These are phyloP conservation scores for Pseudomyrmex cubaensis DNA, from an alignment of 1,140 invertebrate species.

Conservation along the genomic window DNA sequence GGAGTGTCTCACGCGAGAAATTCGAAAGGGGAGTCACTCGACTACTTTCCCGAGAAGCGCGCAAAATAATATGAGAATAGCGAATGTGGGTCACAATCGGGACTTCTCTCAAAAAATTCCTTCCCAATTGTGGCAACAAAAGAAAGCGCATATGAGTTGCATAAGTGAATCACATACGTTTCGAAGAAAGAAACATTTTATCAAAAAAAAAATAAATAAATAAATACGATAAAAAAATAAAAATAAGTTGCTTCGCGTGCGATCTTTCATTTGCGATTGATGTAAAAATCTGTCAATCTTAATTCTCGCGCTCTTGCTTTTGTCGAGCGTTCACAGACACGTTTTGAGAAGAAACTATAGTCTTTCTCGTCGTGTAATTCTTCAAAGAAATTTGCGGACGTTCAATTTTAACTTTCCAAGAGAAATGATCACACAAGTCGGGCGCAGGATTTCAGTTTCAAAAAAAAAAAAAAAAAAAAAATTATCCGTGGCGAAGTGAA, in stretches of 20 bases:
- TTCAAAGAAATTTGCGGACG: neutral
- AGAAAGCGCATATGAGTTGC: too few species aligned
- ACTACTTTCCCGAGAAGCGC: slow-evolving; percentile 64
- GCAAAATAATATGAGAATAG: neutral
- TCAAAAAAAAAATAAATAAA: too few species aligned
- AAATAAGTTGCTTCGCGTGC: too few species aligned
- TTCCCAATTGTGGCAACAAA: neutral
- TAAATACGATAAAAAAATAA: too few species aligned
- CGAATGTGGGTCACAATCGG: slow-evolving; percentile 65
- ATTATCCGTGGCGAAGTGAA: slow-evolving; percentile 6
- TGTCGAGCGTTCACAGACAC: neutral
- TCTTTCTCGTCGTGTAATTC: neutral
- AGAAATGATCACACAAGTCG: neutral
- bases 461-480: too few species aligned
- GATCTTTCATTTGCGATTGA: neutral
- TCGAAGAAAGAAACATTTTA: too few species aligned
- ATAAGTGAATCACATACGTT: too few species aligned
- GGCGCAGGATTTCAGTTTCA: neutral
- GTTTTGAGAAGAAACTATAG: neutral
- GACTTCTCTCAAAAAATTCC: slow-evolving; percentile 3
- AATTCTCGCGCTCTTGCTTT: too few species aligned
- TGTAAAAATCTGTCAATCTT: neutral
- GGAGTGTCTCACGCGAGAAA: slow-evolving; percentile 29
- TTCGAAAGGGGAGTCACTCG: slow-evolving; percentile 65
- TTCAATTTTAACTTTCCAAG: slow-evolving; percentile 7